A percentile compares a stretch with the other conserved stretches of the same genome.
These are phyloP conservation scores for Ernsta delagoae DNA, from an alignment of 2,888 invertebrate species.

Conservation along the genomic window DNA sequence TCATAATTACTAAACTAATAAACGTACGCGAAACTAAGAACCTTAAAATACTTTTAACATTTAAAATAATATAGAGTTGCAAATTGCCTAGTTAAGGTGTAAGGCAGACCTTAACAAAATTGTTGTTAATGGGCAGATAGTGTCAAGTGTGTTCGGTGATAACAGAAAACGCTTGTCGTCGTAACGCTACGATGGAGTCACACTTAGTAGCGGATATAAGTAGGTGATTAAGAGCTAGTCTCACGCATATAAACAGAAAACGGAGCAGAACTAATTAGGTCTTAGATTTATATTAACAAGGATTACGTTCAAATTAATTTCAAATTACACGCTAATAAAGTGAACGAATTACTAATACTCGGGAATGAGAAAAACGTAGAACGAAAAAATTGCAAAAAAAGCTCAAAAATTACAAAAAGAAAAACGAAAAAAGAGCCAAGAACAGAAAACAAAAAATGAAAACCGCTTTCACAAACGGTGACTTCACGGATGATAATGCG, in stretches of 20 bases:
- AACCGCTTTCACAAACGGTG: background rate
- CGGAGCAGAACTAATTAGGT: background rate
- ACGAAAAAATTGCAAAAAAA: background rate
- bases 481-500: slow-evolving; percentile 1
- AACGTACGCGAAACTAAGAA: too few species aligned
- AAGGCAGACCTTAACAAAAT: slow-evolving; percentile 3
- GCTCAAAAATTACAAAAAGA: background rate
- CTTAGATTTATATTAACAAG: background rate
- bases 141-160: slow-evolving; percentile 32
- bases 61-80: too few species aligned
- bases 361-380: background rate
- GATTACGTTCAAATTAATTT: too few species aligned
- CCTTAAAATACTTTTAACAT: too few species aligned
- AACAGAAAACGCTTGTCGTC: slow-evolving; percentile 28
- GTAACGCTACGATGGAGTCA: slow-evolving; percentile 25
- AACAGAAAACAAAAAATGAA: background rate
- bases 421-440: background rate
- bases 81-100: too few species aligned
- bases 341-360: too few species aligned
- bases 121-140: slow-evolving; percentile 33
- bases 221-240: background rate
- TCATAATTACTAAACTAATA: too few species aligned
- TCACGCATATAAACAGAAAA: background rate
- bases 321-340: too few species aligned
- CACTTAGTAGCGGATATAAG: slow-evolving; percentile 12